Conservation (phyloP, 2,113 vertebrate species). For the Cyprichromis sp. region DNA sequence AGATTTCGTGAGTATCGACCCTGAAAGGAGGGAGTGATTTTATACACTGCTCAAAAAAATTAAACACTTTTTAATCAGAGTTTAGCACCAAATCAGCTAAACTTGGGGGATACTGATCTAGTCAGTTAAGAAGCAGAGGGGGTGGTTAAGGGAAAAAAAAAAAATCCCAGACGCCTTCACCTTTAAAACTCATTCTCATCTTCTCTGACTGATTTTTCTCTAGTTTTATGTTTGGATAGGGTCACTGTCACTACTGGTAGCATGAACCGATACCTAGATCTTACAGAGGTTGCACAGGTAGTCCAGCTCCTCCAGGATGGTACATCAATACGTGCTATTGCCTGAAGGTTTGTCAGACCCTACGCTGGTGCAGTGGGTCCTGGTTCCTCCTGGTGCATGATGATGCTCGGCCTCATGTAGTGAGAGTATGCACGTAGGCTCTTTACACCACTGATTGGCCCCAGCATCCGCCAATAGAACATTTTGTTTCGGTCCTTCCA, state of each 20-base stretch:
- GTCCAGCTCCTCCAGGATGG: neutral
- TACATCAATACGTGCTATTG: neutral
- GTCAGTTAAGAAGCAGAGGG: neutral
- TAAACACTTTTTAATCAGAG: neutral
- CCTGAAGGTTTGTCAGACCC: neutral
- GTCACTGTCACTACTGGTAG: neutral
- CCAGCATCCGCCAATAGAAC: neutral
- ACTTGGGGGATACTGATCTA: neutral
- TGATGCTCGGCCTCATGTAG: accelerated
- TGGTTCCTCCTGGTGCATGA: neutral
- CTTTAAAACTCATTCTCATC: neutral
- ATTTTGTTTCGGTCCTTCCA: accelerated
- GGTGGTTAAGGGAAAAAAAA: accelerated
- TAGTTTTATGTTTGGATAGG: neutral
- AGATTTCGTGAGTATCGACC: neutral
- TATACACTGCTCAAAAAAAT: neutral
- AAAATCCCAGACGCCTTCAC: neutral
- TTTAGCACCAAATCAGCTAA: neutral
- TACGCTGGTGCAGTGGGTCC: neutral
- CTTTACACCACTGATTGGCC: neutral
- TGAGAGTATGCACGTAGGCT: neutral
- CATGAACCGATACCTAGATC: neutral
- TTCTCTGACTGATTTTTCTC: neutral
- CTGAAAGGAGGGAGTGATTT: neutral
- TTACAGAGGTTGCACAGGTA: neutral